A percentile compares a stretch with the other conserved stretches of the same genome.
phyloP scores from a whole-genome alignment of 2,113 vertebrate genomes.

The Psammodynastes pulverulentus region DNA sequence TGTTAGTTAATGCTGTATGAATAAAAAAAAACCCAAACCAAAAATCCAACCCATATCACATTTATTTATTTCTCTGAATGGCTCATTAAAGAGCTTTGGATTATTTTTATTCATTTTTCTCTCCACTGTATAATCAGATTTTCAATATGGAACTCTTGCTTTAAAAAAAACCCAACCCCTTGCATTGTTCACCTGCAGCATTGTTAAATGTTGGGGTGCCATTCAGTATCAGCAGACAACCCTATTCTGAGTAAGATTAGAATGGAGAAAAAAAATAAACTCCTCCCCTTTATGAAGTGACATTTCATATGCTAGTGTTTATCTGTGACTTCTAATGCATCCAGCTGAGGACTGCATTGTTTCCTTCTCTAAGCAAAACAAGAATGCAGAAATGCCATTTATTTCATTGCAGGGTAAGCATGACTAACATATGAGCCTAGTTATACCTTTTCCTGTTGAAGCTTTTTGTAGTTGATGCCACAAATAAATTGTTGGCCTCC shows the following conservation, averaged over 20 bases:
- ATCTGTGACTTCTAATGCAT: neutral
- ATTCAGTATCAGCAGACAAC: neutral
- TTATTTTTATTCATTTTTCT: neutral
- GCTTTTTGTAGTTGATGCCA: neutral
- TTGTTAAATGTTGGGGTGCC: neutral
- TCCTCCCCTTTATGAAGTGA: neutral
- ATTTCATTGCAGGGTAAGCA: neutral
- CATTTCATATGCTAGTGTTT: neutral
- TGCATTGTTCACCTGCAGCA: neutral
- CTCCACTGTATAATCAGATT: neutral
- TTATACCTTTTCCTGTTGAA: neutral
- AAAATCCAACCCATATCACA: neutral
- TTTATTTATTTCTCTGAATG: neutral
- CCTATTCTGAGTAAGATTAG: neutral
- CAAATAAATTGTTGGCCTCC: neutral
- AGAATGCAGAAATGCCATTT: neutral
- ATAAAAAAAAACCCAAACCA: neutral
- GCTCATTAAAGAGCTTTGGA: neutral
- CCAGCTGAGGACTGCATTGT: neutral
- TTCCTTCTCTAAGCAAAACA: neutral
- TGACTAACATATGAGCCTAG: neutral
- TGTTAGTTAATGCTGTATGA: neutral
- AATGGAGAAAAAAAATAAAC: neutral
- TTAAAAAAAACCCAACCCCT: neutral
- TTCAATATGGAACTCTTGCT: neutral